Conservation (phyloP, 2,113 vertebrate genomes). For the Bufo bufo region DNA sequence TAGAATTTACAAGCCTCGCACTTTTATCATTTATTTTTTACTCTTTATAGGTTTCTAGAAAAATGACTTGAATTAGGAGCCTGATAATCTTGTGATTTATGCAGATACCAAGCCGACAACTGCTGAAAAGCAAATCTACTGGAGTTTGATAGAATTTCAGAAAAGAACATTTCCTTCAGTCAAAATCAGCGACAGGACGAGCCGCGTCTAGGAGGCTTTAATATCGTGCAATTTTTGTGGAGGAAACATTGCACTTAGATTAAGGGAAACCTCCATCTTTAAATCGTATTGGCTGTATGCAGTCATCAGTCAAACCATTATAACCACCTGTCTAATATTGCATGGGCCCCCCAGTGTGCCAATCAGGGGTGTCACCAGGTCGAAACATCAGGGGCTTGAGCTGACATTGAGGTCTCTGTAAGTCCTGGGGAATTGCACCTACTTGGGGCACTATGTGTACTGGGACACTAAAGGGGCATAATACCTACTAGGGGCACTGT, state of each 20-base stretch:
- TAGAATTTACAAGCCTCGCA: conserved; percentile 6
- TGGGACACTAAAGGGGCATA: too few relatives aligned
- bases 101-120: neutral
- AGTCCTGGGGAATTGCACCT: too few relatives aligned
- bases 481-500: too few relatives aligned
- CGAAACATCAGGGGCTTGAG: too few relatives aligned
- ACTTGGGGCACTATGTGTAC: too few relatives aligned
- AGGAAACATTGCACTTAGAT: neutral
- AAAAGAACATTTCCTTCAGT: neutral
- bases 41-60: neutral
- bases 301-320: too few relatives aligned
- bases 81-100: conserved; percentile 5
- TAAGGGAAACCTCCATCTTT: too few relatives aligned
- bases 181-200: neutral
- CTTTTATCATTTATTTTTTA: conserved; percentile 24
- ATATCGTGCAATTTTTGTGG: neutral
- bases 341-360: too few relatives aligned
- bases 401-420: too few relatives aligned
- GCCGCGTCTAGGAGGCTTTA: neutral
- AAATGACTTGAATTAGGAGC: conserved; percentile 22
- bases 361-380: too few relatives aligned
- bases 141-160: conserved; percentile 1
- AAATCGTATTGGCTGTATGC: too few relatives aligned
- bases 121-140: neutral
- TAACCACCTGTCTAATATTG: too few relatives aligned